Evolutionary conservation across 2,888 invertebrate species (phyloP), one percentile per base, ranked within the genome.

Genomic region (Yponomeuta evonymella): DNA sequence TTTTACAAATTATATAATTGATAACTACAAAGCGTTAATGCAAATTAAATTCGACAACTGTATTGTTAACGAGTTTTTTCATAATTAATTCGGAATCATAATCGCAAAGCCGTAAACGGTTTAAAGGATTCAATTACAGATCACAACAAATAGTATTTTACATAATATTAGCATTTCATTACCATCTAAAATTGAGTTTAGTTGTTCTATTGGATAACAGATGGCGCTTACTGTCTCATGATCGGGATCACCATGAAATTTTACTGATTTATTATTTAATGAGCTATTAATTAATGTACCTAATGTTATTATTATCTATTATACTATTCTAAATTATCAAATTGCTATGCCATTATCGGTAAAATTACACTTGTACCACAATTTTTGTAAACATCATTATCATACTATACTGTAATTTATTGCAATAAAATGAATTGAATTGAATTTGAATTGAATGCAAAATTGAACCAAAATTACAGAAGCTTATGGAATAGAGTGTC

Each of bases 201-300:
- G 79, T 85, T 77, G 75, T 3, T 72, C 86, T 83, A 88, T 83
- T 78, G 85, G 79, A 72, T 74, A 78, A 78, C 64, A 89, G 89
- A 84, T 87, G 87, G 81, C 86, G 83, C 74, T 77, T 78, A 23
- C 30, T 48, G n/a, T 10, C n/a, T 48, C 23, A 23, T 23, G 4
- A 11, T 51, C 15, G 15, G 15, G 12, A 58, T 43, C 51, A 58
- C 5, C 3, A 5, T 58, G 0, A 33, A 33, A n/a, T n/a, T n/a
- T n/a, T n/a, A n/a, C n/a, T n/a, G n/a, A n/a, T n/a, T n/a, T n/a
- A n/a, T n/a, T n/a, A n/a, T n/a, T n/a, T n/a, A n/a, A n/a, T n/a
- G n/a, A n/a, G n/a, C n/a, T n/a, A n/a, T n/a, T n/a, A n/a, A n/a
- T n/a, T n/a, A n/a, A n/a, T n/a, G n/a, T n/a, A n/a, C n/a, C n/a